Evolutionary conservation across 2,797 vertebrate genomes (phyloP), one percentile per base, ranked within the genome.

Genomic region (Neosilurus mollespiculum): DNA sequence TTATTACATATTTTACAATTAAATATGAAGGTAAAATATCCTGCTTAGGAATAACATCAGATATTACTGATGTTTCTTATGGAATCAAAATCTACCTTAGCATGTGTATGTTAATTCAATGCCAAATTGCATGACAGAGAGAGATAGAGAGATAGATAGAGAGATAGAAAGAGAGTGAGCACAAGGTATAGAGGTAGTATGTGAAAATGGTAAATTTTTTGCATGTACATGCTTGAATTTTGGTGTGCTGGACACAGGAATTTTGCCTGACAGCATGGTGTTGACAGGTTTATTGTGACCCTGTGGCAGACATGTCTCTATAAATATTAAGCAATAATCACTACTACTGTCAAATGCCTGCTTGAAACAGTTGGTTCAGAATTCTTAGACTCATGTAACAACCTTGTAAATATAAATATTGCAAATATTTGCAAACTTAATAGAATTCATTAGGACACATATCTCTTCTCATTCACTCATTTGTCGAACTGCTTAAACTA

Each of bases 301-400:
- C 66, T 14, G 11, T 5, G 58, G 49, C 56, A 80, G 26, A 83
- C n/a, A 9, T 49, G 30, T n/a, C 22, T 37, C 34, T 37, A 65
- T n/a, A 26, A 30, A 54, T 37, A 80, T 14, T 14, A 80, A 81
- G 43, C 24, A 65, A 67, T 69, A 67, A 67, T 80, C 75, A 84
- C 59, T 53, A 80, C 62, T 62, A 61, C 20, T 15, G 37, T 78
- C 56, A 61, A 61, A n/a, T 4, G 12, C 24, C 2, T 18, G 43
- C 6, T 8, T 72, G 9, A 73, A 24, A 54, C 24, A 53, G 70
- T 16, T 4, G 49, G 51, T 15, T 54, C 49, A 10, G 24, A 73
- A 56, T 30, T 56, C 22, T 14, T 71, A 71, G 37, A 71, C 37
- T 20, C 34, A 70, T n/a, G 67, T 49, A 70, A 67, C 65, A 34